Evolutionary conservation across 2,888 invertebrate species (phyloP).

Genomic region (Sabatieria punctata): DNA sequence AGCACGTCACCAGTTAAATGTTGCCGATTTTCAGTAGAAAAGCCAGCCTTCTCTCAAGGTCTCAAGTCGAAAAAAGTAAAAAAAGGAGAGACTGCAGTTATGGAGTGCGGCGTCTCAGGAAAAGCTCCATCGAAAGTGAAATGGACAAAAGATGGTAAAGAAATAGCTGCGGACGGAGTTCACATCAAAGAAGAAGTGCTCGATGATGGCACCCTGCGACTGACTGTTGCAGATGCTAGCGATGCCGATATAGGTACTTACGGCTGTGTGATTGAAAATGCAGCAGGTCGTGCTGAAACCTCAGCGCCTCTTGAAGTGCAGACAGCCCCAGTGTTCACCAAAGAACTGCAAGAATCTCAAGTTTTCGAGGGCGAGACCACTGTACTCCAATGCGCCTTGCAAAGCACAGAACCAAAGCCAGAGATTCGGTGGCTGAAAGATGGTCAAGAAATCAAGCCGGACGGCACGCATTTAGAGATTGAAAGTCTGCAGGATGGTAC

Average conservation of each 20-base stretch:
- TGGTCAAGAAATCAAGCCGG: constrained; percentile 20
- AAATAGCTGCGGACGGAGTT: too few relatives aligned
- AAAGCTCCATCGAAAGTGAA: constrained; percentile 13
- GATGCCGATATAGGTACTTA: constrained; percentile 25
- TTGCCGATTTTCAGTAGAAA: too few relatives aligned
- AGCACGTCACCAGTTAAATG: too few relatives aligned
- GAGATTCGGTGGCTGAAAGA: constrained; percentile 92
- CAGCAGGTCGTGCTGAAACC: constrained; percentile 14
- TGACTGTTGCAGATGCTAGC: constrained; percentile 15
- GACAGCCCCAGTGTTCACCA: constrained; percentile 7
- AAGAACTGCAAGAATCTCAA: not conserved
- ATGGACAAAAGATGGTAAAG: constrained; percentile 13
- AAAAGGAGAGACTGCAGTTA: constrained; percentile 14
- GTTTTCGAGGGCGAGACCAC: not conserved
- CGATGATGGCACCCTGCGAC: constrained; percentile 6
- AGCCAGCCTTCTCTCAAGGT: constrained; percentile 13
- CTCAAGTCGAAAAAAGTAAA: constrained; percentile 12
- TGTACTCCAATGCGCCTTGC: not conserved
- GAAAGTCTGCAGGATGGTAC: constrained; percentile 15
- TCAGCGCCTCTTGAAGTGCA: constrained; percentile 3
- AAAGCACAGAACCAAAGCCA: constrained; percentile 40
- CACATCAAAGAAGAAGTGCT: constrained; percentile 4
- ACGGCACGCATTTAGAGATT: constrained; percentile 15
- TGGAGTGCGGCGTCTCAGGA: constrained; percentile 16
- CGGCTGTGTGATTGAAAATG: constrained; percentile 20